Percentiles rank a stretch among this genome's conserved stretches.
These are phyloP conservation scores for Zelleria hepariella DNA, from an alignment of 2,888 invertebrate species.

Conservation along the genomic window DNA sequence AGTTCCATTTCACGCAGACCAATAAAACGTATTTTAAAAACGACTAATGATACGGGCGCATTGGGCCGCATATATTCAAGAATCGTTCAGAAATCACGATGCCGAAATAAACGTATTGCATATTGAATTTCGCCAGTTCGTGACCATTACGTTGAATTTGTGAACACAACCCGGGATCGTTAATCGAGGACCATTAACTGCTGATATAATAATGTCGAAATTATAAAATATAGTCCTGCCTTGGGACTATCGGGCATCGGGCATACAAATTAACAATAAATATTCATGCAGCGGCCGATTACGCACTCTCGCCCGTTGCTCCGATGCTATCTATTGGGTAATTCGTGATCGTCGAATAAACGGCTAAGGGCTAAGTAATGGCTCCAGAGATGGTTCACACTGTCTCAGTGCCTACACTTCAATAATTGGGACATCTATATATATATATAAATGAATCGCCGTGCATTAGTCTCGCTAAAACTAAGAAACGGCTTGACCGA, in stretches of 20 bases:
- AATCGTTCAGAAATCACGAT: constrained; percentile 24
- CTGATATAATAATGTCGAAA: constrained; percentile 48
- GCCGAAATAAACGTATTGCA: constrained; percentile 28
- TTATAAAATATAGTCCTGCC: constrained; percentile 51
- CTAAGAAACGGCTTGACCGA: too few species aligned
- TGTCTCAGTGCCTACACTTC: not conserved
- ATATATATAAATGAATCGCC: too few species aligned
- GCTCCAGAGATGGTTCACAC: not conserved
- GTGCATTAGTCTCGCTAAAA: too few species aligned
- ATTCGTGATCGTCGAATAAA: not conserved
- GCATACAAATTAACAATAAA: constrained; percentile 66
- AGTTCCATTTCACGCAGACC: too few species aligned
- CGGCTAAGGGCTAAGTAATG: not conserved
- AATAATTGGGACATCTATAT: too few species aligned
- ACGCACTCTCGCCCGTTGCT: constrained; percentile 17
- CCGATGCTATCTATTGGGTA: not conserved
- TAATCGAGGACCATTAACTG: constrained; percentile 39
- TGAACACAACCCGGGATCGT: constrained; percentile 34
- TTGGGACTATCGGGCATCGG: constrained; percentile 50
- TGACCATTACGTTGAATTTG: constrained; percentile 29
- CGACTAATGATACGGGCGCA: too few species aligned
- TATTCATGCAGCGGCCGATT: constrained; percentile 51
- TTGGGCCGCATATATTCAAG: not conserved
- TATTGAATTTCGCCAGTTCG: constrained; percentile 32
- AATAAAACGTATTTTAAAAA: too few species aligned